These are phyloP conservation scores for Lophius piscatorius DNA, from an alignment of 2,113 vertebrate genomes.

Conservation along the genomic window DNA sequence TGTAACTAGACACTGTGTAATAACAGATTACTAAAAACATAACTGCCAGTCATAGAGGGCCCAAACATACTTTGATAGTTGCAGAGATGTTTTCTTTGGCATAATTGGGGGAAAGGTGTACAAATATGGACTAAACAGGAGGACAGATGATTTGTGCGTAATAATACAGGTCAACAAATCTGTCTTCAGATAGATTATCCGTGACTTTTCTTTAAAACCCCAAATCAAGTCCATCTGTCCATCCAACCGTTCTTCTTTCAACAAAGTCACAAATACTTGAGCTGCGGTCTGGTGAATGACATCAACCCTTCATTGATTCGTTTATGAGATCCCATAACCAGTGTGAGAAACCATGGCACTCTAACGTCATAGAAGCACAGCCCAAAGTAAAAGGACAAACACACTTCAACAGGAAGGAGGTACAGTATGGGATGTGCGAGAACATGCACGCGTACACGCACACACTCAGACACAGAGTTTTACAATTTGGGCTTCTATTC, in stretches of 20 bases:
- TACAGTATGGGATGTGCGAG: too few species aligned
- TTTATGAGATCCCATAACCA: slow-evolving; percentile 66
- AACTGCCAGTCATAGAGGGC: slow-evolving; percentile 71
- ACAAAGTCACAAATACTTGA: slow-evolving; percentile 60
- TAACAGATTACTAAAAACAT: slow-evolving; percentile 76
- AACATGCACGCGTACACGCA: slow-evolving; percentile 9
- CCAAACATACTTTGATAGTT: slow-evolving; percentile 65
- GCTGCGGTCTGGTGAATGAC: slow-evolving; percentile 64
- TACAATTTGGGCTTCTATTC: slow-evolving; percentile 61
- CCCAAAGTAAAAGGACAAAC: slow-evolving; percentile 25
- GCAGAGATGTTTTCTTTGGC: slow-evolving; percentile 73
- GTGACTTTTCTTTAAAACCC: slow-evolving; percentile 39
- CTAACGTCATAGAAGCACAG: slow-evolving; percentile 45
- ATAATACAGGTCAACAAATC: slow-evolving; percentile 61
- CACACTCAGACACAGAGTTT: slow-evolving; percentile 24
- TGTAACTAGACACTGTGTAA: slow-evolving; percentile 70
- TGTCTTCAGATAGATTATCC: slow-evolving; percentile 60
- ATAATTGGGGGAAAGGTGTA: slow-evolving; percentile 18
- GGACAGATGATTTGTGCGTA: slow-evolving; percentile 27
- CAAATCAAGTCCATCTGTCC: slow-evolving; percentile 55
- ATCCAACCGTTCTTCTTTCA: slow-evolving; percentile 41
- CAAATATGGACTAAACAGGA: slow-evolving; percentile 43
- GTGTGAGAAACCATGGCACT: slow-evolving; percentile 67
- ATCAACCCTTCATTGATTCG: slow-evolving; percentile 69
- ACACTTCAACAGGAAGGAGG: neutral